A percentile compares a stretch with the other conserved stretches of the same genome.
Conservation (phyloP, 2,113 vertebrate genomes). For the Centrocercus urophasianus region DNA sequence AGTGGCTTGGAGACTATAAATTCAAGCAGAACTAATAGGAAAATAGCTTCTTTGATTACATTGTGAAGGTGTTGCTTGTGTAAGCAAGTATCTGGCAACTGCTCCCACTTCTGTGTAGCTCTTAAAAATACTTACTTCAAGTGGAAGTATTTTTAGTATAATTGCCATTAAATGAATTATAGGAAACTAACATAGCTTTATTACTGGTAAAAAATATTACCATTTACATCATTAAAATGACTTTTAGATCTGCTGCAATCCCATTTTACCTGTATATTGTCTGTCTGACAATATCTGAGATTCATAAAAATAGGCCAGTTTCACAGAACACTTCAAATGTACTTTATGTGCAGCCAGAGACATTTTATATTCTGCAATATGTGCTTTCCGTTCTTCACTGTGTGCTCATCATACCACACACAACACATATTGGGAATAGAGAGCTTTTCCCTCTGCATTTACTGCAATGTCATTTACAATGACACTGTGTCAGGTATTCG, state of each 20-base stretch:
- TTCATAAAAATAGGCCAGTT: constrained; percentile 4
- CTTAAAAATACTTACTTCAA: constrained; percentile 30
- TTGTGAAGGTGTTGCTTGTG: constrained; percentile 46
- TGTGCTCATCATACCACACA: not conserved
- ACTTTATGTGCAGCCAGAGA: constrained; percentile 40
- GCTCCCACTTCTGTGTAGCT: not conserved
- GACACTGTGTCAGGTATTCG: not conserved
- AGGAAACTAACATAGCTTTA: constrained; percentile 45
- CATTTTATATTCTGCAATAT: not conserved
- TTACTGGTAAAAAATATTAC: constrained; percentile 50
- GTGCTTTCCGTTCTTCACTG: not conserved
- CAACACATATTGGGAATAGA: not conserved
- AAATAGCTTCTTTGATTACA: constrained; percentile 18
- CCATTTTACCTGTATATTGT: constrained; percentile 15
- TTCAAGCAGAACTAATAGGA: constrained; percentile 56
- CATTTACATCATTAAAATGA: constrained; percentile 27
- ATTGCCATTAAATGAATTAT: constrained; percentile 60
- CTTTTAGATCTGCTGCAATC: constrained; percentile 8
- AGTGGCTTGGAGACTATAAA: constrained; percentile 20
- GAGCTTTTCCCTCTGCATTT: not conserved
- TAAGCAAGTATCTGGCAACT: constrained; percentile 53
- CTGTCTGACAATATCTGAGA: constrained; percentile 1
- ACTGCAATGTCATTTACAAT: not conserved
- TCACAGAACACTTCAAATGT: not conserved
- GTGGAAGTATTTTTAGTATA: constrained; percentile 46